Conservation (phyloP, 2,888 invertebrate species). For the Nemoura dubitans region DNA sequence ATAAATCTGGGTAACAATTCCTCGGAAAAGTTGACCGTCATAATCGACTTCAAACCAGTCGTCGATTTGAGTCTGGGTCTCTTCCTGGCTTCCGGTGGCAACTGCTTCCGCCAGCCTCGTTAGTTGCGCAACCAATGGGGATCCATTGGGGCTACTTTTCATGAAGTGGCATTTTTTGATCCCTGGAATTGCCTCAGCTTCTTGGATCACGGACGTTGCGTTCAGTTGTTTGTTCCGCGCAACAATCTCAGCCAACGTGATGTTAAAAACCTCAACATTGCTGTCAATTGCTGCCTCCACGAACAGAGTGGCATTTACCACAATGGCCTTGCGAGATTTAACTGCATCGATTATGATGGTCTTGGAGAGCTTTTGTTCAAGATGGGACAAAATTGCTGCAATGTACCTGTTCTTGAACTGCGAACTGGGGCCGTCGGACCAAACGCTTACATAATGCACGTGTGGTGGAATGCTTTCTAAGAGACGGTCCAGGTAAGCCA, state of each 20-base stretch:
- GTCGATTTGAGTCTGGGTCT: neutral
- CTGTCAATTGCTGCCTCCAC: conserved; percentile 13
- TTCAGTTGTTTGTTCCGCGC: neutral
- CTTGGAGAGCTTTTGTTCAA: conserved; percentile 26
- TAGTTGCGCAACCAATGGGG: conserved; percentile 1
- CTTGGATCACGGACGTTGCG: neutral
- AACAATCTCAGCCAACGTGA: conserved; percentile 13
- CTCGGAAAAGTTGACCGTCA: neutral
- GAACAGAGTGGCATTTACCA: neutral
- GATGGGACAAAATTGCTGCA: conserved; percentile 20
- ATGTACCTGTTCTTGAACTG: conserved; percentile 42
- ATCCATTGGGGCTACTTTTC: neutral
- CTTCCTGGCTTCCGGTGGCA: too few species aligned
- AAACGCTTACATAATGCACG: conserved; percentile 34
- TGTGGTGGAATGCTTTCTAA: conserved; percentile 25
- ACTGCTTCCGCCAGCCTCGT: conserved; percentile 5
- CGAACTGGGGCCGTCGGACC: conserved; percentile 40
- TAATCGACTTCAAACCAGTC: too few species aligned
- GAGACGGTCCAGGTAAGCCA: conserved; percentile 32
- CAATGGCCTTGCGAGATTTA: neutral
- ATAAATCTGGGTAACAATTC: neutral
- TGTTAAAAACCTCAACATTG: neutral
- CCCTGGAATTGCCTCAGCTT: conserved; percentile 15
- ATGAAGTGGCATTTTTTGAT: conserved; percentile 21
- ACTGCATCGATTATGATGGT: conserved; percentile 8